Evolutionary conservation across 2,888 invertebrate species (phyloP), one percentile per base, ranked within the genome.

Genomic region (Synanthedon andrenaeformis): DNA sequence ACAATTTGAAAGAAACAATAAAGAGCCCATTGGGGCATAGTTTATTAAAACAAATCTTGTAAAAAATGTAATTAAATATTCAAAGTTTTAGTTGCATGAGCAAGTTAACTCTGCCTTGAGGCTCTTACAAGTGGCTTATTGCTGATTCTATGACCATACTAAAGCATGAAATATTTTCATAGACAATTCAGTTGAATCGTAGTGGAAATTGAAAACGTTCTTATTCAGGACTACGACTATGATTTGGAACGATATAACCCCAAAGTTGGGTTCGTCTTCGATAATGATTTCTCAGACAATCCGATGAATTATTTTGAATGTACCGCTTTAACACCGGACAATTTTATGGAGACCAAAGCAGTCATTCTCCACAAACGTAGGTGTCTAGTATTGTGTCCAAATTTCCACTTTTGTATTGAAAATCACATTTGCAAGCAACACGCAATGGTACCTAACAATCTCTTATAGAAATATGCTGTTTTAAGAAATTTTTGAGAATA

Each of bases 191-290:
- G 62, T 65, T 63, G 63, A 63, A 63, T 65, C 55, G 56, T 65
- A 61, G 64, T 63, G 60, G 66, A 66, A 70, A 61, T 66, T 35
- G 28, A 51, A 23, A 71, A 64, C 69, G 64, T 79, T 81, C 71
- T 81, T 76, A 76, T 79, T 69, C 83, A 86, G 85, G 85, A 76
- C 56, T 69, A 69, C 71, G 64, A 76, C 61, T 66, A 65, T 72
- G 69, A 74, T 64, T 68, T 69, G 64, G 70, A 69, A 61, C 67
- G 59, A 56, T 84, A 76, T 73, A 76, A 72, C 73, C 79, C 84
- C 62, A 87, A 83, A 82, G 61, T 85, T 65, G 87, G 87, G 70
- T 82, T 80, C 64, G 65, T 70, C 67, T 61, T 82, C 65, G 67
- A 74, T 74, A 77, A 64, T 61, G 70, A 76, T 53, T 62, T 74